Base-by-base conservation (phyloP, 2,888 invertebrate species). In the Patella depressa region DNA sequence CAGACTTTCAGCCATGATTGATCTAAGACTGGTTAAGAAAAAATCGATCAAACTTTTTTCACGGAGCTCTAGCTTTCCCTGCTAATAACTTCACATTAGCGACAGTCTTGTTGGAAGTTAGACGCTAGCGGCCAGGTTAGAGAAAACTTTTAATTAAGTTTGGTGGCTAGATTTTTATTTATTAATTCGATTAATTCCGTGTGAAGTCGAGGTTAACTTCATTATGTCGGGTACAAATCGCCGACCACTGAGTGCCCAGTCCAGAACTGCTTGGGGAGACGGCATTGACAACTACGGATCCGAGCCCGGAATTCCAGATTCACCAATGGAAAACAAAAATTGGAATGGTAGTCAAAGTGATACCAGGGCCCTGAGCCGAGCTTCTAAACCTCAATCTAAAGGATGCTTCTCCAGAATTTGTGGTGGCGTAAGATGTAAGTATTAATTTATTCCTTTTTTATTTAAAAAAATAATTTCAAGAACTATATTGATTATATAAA, bases 211-310 rank as follows among this genome's bases (percentile, higher is more conserved):
- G 45, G 45, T 45, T 45, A 45, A 65, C 24, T 74, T 71, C 73
- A 79, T 53, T 53, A 80, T 77, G 75, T 75, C 74, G 73, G 74
- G 80, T 24, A 74, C 73, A 73, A 75, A 76, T 72, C 53, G 77
- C 72, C 84, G 89, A 55, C 89, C 89, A 24, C 78, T 80, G 12
- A 89, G 89, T 80, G 88, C 87, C 71, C 84, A 85, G 79, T 88
- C 89, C 71, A 84, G 88, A n/a, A 84, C 81, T 71, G 89, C 88
- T 53, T 89, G 89, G 89, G 84, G 82, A 65, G 83, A 83, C 53
- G 81, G 83, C 59, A 78, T 75, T 72, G 83, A 83, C 73, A 80
- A 77, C 71, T 87, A 87, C 79, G 87, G 85, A 7, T 81, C 85
- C 55, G 83, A 84, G 45, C 45, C 45, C 0, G 45, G 45, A 45